Percentiles rank a stretch among this genome's conserved stretches.
phyloP scores from a whole-genome alignment of 2,113 vertebrate species.

The Acanthisitta chloris region DNA sequence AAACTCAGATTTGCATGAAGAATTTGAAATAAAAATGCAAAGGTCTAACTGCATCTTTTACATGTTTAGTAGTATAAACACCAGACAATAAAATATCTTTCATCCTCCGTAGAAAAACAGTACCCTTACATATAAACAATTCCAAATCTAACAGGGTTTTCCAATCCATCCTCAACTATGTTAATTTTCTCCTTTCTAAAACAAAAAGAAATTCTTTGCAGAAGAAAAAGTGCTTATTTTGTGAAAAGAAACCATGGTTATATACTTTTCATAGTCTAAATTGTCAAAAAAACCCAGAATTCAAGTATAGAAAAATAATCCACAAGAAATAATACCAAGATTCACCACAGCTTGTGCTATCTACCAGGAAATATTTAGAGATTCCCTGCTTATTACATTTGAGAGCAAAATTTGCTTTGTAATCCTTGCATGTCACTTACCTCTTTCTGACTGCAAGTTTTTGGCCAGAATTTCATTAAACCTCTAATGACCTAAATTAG shows the following conservation, averaged over 20 bases:
- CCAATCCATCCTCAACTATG: background rate
- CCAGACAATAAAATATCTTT: background rate
- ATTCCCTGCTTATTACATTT: background rate
- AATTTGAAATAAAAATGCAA: background rate
- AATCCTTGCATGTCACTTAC: conserved; percentile 62
- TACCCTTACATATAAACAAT: background rate
- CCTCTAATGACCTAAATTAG: conserved; percentile 93
- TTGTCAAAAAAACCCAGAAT: background rate
- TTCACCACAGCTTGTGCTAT: background rate
- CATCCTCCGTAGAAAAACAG: background rate
- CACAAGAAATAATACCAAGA: background rate
- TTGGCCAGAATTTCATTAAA: conserved; percentile 99
- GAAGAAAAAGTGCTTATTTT: background rate
- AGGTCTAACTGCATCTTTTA: background rate
- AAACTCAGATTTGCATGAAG: background rate
- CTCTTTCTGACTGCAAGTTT: conserved; percentile 99
- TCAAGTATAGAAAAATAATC: background rate
- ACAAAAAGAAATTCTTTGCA: background rate
- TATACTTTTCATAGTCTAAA: background rate
- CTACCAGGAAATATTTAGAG: background rate
- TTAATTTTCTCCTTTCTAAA: background rate
- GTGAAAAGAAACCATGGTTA: background rate
- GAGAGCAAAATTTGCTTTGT: background rate
- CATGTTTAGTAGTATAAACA: background rate
- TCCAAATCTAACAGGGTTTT: background rate